Evolutionary conservation across 1,140 invertebrate species (phyloP), one percentile per base, ranked within the genome.

Genomic region (Cydia splendana): DNA sequence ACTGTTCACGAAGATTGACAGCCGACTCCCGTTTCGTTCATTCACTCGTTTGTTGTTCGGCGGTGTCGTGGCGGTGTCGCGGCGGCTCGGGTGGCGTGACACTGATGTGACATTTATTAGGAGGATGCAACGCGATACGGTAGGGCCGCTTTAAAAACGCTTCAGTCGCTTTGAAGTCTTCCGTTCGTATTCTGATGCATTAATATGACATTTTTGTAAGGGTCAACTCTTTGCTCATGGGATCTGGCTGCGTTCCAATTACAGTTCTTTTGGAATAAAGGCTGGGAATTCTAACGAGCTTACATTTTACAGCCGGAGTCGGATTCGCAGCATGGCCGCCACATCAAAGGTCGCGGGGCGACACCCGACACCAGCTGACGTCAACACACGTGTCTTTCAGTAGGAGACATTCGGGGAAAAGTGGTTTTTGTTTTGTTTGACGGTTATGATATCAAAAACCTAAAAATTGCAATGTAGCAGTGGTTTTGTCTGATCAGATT

Each of bases 341-440:
- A 79, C 81, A 74, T 83, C 83, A 83, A 83, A 83, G 79, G 42
- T 38, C 76, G 77, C 77, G 80, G 67, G 65, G 76, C 71, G 78
- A 30, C 65, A 65, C 67, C 34, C 42, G 75, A 20, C 75, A 20
- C 34, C 67, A n/a, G n/a, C n/a, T 34, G 30, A 74, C 48, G 38
- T 20, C 34, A 45, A 24, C 53, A 53, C 74, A 53, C 45, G 30
- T 53, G 74, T 28, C 28, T 28, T 74, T 13, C 48, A 45, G 38
- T 53, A 7, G 73, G 48, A 73, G 18, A 45, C 34, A 13, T 53
- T 74, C 73, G 73, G 65, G 15, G 67, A 71, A 42, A 38, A 18
- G 6, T 5, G 0, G 4, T 75, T 75, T 65, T 65, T 65, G 38
- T 24, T 57, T 38, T 57, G 30, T 65, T 34, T 42, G 7, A 5